Evolutionary conservation across 2,797 vertebrate species (phyloP), one percentile per base, ranked within the genome.

Genomic region (Halcyon leucocephala): DNA sequence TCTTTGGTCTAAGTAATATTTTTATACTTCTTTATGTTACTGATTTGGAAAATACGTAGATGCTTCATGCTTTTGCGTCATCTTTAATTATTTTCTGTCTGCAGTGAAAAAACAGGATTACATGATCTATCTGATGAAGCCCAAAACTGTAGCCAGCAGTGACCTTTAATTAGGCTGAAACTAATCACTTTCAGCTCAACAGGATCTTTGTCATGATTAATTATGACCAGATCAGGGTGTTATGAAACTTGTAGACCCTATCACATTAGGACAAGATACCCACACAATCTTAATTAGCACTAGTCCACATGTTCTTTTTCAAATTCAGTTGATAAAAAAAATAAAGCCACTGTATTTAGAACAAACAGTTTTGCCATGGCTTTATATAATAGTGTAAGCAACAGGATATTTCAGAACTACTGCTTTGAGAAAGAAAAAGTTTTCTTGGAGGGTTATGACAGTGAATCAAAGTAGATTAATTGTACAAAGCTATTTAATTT

Each of bases 161-260:
- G 82, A 95, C 77, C 80, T 90, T 90, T 86, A 94, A 82, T 95
- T 86, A 89, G 61, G 14, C 77, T 94, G 86, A 49, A 95, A 90
- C 51, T 82, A 90, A 93, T 90, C 31, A 54, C 44, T 94, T 89
- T 73, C 52, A 89, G 55, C 57, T 95, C 41, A 84, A 57, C 82
- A 86, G 82, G 33, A 72, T 90, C 57, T 58, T 95, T 90, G 70
- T 92, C 88, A 49, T 91, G 73, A 86, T 89, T 94, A 89, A 93
- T 95, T 93, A 79, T 71, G 70, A 48, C 62, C 48, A 61, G 25
- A 77, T 76, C 41, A 64, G 66, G 64, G 29, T 83, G 54, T 89
- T 86, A 20, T 4, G 70, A 95, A 91, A 66, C 55, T 79, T 57
- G 9, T 81, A 51, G 49, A 89, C 52, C 21, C 51, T 76, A 17